Base-by-base conservation (phyloP, 1,140 invertebrate species). In the Diachasma alloeum region DNA sequence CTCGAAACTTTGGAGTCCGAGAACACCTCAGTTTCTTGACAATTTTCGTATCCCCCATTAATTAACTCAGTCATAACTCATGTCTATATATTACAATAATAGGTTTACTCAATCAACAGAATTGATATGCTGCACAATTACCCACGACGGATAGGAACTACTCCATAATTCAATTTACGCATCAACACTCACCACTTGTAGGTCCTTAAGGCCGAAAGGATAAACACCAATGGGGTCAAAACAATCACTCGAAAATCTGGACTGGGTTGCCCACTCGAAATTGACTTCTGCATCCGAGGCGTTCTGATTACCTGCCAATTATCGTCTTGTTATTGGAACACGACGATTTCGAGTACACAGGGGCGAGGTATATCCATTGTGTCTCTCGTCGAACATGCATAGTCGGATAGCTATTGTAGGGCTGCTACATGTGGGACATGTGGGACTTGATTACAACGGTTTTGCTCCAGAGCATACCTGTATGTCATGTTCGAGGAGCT, bases 261-360 rank as follows among this genome's bases (percentile, higher is more conserved):
- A 36, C 72, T 22, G 42, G 56, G 15, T 53, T 17, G 39, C 24
- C 42, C 69, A 74, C 69, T 71, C 19, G 42, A 48, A 68, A 75
- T 31, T 68, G 26, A 48, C 53, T 46, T 36, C 48, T 17, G 66
- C 46, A 70, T 75, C 24, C 36, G 44, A 36, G 68, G 74, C 66
- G 56, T 75, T 68, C 31, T 75, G 74, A 75, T 75, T 75, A 75
- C 74, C 74, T 69, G 74, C 74, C 74, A 75, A 75, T 75, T 75
- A 75, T 75, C 59, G 67, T 75, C 37, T 39, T 68, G 42, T 39
- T 22, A 69, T 75, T 75, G 67, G 74, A 17, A 59, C 42, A 69
- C 42, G 42, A 70, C 67, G 67, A 75, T 39, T 75, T 75, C 74
- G n/a, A 66, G 4, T 37, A 42, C 31, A 37, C n/a, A 8, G 1